Percentiles rank a stretch among this genome's conserved stretches.
These are phyloP conservation scores for Sander lucioperca DNA, from an alignment of 2,113 vertebrate species.

Conservation along the genomic window DNA sequence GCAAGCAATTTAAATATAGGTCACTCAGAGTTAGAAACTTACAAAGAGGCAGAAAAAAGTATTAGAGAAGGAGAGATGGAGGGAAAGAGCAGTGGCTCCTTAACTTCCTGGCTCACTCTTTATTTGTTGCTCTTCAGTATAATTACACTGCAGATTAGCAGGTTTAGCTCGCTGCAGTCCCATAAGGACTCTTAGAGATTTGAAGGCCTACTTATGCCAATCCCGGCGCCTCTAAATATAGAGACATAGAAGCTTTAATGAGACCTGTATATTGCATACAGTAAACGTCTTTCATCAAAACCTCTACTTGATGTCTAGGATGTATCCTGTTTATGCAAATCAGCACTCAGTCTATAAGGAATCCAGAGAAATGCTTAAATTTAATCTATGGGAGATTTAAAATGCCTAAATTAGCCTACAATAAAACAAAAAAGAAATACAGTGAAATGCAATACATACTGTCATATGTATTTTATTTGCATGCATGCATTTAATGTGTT, in stretches of 20 bases:
- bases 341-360: not conserved
- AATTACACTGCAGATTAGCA: conserved; percentile 38
- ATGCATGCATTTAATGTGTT: not conserved
- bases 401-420: not conserved
- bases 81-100: not conserved
- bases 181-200: conserved; percentile 19
- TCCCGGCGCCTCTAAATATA: conserved; percentile 28
- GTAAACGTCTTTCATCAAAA: not conserved
- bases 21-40: conserved; percentile 20
- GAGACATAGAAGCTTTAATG: conserved; percentile 2
- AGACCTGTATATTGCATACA: conserved; percentile 1
- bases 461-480: not conserved
- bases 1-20: conserved; percentile 53
- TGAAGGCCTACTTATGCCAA: conserved; percentile 2
- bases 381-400: not conserved
- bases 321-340: not conserved
- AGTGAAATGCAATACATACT: not conserved
- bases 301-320: not conserved
- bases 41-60: not conserved
- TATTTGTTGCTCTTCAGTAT: conserved; percentile 12
- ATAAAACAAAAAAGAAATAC: no score
- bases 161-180: conserved; percentile 6
- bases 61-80: not conserved
- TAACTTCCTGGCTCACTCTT: not conserved
- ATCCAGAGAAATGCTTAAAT: not conserved